Conservation (phyloP, 30 jellyfish, hydroid and myxozoan species). For the Aurelia aurita region DNA sequence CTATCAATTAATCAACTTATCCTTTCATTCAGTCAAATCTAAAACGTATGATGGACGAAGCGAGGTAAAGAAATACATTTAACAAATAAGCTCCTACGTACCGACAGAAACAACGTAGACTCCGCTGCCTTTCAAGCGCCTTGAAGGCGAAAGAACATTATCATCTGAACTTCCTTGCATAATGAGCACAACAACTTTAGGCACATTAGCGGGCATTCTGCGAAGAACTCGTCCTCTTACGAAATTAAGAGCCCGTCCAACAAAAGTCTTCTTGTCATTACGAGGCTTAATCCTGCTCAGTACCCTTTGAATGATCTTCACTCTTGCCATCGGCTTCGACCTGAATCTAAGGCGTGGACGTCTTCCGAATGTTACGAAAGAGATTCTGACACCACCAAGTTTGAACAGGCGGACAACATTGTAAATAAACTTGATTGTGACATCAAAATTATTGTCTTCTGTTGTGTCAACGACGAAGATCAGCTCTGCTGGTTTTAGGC, state of each 20-base stretch:
- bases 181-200: constrained; percentile 55
- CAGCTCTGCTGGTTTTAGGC: constrained; percentile 43
- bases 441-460: constrained; percentile 52
- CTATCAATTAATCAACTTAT: too few relatives aligned
- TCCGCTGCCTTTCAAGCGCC: constrained; percentile 53
- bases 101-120: constrained; percentile 71
- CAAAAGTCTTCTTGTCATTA: constrained; percentile 29
- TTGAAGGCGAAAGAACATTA: constrained; percentile 43
- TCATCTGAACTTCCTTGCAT: constrained; percentile 79
- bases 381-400: constrained; percentile 32
- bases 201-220: constrained; percentile 16
- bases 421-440: constrained; percentile 57
- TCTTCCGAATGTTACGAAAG: constrained; percentile 57
- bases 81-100: background rate
- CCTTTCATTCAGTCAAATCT: too few relatives aligned
- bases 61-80: too few relatives aligned
- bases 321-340: constrained; percentile 23
- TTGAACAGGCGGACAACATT: constrained; percentile 65
- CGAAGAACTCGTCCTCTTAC: constrained; percentile 28
- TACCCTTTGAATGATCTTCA: constrained; percentile 28
- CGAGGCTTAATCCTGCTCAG: constrained; percentile 50
- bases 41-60: too few relatives aligned
- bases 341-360: constrained; percentile 36
- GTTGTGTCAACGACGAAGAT: constrained; percentile 62
- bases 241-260: constrained; percentile 55